Evolutionary conservation across 2,797 vertebrate species (phyloP).

Genomic region (Poeciliopsis gracilis): DNA sequence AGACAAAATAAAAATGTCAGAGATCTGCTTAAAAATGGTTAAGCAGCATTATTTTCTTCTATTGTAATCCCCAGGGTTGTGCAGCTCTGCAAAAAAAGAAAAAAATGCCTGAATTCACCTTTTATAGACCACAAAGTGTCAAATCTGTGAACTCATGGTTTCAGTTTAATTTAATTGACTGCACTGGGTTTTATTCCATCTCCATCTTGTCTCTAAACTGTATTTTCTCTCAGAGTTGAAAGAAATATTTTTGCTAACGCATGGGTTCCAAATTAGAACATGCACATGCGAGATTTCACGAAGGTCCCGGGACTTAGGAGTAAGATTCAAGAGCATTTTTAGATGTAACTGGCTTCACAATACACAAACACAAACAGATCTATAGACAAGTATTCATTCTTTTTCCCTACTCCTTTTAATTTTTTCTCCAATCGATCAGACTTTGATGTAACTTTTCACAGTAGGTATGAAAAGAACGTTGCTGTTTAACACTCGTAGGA

Average conservation of each 20-base stretch:
- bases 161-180: neutral
- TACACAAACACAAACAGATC: neutral
- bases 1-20: too few species aligned
- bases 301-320: neutral
- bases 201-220: neutral
- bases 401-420: neutral
- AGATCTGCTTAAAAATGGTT: too few species aligned
- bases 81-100: too few species aligned
- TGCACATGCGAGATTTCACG: neutral
- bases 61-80: neutral
- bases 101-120: neutral
- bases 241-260: neutral
- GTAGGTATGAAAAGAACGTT: neutral
- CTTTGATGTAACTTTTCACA: neutral
- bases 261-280: neutral
- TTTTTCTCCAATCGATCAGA: neutral
- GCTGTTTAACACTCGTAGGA: neutral
- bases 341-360: neutral
- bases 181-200: neutral
- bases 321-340: neutral
- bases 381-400: neutral
- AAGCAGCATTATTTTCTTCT: neutral
- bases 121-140: neutral
- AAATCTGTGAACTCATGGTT: neutral
- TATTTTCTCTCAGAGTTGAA: neutral